Conservation (phyloP, 2,888 invertebrate species). For the Drosophila limbata region DNA sequence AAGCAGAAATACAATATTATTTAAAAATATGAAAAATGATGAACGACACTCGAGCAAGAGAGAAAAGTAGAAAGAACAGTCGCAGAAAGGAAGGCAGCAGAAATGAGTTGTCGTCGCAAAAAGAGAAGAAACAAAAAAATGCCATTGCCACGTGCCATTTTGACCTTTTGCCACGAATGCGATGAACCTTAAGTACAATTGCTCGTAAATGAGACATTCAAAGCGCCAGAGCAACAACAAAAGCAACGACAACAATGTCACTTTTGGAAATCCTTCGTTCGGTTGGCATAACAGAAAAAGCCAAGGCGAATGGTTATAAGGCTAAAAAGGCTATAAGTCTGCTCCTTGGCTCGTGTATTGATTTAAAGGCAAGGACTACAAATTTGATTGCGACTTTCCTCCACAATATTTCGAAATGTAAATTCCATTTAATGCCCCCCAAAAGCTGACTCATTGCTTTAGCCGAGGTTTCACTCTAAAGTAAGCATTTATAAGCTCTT, state of each 20-base stretch:
- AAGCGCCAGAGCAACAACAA: conserved; percentile 41
- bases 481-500: neutral
- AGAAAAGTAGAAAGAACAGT: too few relatives aligned
- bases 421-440: conserved; percentile 35
- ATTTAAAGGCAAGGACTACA: conserved; percentile 50
- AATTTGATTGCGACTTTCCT: conserved; percentile 27
- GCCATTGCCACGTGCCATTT: conserved; percentile 58
- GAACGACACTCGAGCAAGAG: conserved; percentile 14
- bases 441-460: conserved; percentile 37
- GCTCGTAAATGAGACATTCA: conserved; percentile 71
- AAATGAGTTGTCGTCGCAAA: conserved; percentile 16
- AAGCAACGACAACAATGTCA: conserved; percentile 56
- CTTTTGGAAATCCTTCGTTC: conserved; percentile 70
- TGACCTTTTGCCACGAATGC: conserved; percentile 57
- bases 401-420: conserved; percentile 33
- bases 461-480: conserved; percentile 20
- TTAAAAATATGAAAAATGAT: conserved; percentile 27
- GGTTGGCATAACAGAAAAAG: conserved; percentile 38
- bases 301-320: conserved; percentile 38
- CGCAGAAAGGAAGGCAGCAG: neutral
- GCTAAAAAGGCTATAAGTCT: neutral
- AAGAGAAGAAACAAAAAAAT: conserved; percentile 19
- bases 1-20: neutral
- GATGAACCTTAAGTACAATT: conserved; percentile 69
- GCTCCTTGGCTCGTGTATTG: conserved; percentile 43